phyloP scores from a whole-genome alignment of 2,113 vertebrate species.

The Anguilla japonica region DNA sequence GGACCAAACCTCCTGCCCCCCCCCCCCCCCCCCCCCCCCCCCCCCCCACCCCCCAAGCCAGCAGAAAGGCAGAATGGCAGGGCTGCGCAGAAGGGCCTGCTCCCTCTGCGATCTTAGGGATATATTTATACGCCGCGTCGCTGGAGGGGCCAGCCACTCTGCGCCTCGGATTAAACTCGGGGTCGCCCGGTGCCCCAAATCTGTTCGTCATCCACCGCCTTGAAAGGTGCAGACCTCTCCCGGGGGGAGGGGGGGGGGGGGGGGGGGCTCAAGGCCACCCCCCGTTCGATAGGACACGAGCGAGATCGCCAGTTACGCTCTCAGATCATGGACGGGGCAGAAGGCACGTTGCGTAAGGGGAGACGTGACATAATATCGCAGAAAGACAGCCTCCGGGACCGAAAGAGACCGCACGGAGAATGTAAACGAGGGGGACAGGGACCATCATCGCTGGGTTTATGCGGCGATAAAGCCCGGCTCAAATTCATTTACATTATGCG shows the following conservation, averaged over 20 bases:
- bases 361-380: not conserved
- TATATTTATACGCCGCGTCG: conserved; percentile 15
- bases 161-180: not conserved
- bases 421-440: not conserved
- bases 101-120: not conserved
- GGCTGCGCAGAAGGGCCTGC: not conserved
- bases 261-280: no score
- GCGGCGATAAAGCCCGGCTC: not conserved
- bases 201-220: not conserved
- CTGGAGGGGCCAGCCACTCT: not conserved
- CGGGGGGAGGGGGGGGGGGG: not conserved
- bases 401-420: not conserved
- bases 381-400: not conserved
- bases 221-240: not conserved
- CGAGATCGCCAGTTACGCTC: not conserved
- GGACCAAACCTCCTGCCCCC: not conserved
- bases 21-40: not conserved
- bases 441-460: not conserved
- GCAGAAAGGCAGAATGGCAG: not conserved
- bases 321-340: not conserved
- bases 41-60: not conserved
- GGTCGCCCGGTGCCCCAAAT: conserved; percentile 1
- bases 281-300: not conserved
- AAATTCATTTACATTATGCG: not conserved
- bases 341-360: not conserved